Evolutionary conservation across 2,797 vertebrate species (phyloP), one percentile per base, ranked within the genome.

Genomic region (Macrochelys suwanniensis): DNA sequence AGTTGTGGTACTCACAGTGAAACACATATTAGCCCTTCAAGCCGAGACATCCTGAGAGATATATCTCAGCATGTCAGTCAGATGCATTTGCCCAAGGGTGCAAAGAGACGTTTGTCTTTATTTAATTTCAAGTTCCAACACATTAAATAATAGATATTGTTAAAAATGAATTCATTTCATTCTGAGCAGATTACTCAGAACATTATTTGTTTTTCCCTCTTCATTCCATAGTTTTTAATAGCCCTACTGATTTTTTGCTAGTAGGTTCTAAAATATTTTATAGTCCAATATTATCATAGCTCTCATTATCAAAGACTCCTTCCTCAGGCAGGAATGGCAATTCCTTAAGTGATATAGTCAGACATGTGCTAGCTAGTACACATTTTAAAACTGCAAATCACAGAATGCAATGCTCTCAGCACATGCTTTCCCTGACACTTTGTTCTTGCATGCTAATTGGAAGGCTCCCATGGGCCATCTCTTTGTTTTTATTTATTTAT

Each of bases 391-490:
- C 47, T 80, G 56, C 50, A 87, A 91, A 92, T 49, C 88, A 97
- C 87, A 95, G 80, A 94, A 92, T 26, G 50, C 84, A 95, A 42
- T 83, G 68, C 45, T 89, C 84, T 93, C 65, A 85, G 78, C 65
- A 90, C 85, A 71, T n/a, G 54, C 76, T 95, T 96, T 97, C 84
- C 87, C 76, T 82, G 83, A 89, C 93, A 80, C 37, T 84, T 95
- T 56, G 26, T 65, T 95, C 93, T 88, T 96, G 50, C 78, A 96
- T 85, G 49, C 84, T 96, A 96, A 92, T 91, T 82, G 94, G 78
- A 54, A 96, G 71, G 59, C 16, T 97, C 83, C 89, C 61, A 3
- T 59, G 16, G 88, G 92, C 54, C 81, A 59, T 85, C 80, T 95
- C 85, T 92, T 90, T 93, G 37, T 61, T n/a, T 71, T 1, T 54